Percentiles rank a stretch among this genome's conserved stretches.
phyloP scores from a whole-genome alignment of 1,140 invertebrate species.

The Lerema accius region DNA sequence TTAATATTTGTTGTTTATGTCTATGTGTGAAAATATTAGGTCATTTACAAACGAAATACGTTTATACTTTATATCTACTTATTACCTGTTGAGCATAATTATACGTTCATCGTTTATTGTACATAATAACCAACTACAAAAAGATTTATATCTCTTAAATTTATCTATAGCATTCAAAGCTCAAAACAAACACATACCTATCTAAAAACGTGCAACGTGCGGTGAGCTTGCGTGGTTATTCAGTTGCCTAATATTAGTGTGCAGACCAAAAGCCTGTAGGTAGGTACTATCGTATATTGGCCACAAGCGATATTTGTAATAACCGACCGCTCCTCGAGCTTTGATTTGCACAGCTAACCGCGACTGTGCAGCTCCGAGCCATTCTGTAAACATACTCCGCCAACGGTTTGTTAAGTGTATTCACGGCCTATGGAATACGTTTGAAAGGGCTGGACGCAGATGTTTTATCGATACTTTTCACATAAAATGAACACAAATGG shows the following conservation, averaged over 20 bases:
- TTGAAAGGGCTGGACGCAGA: conserved; percentile 23
- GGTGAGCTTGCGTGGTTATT: neutral
- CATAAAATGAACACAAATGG: conserved; percentile 34
- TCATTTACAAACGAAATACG: neutral
- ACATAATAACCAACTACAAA: too few species aligned
- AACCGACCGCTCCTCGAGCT: neutral
- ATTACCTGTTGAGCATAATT: too few species aligned
- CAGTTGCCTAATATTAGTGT: neutral
- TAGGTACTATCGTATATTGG: too few species aligned
- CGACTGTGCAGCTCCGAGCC: neutral
- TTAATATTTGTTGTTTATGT: conserved; percentile 18
- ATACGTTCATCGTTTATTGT: too few species aligned
- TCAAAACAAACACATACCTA: too few species aligned
- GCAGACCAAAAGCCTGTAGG: neutral
- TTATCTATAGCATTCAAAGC: too few species aligned
- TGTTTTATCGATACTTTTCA: conserved; percentile 32
- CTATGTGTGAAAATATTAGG: conserved; percentile 13
- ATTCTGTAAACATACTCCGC: neutral
- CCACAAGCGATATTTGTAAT: neutral
- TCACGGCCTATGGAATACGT: conserved; percentile 15
- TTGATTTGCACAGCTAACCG: neutral
- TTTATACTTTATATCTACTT: too few species aligned
- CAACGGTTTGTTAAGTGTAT: conserved; percentile 9
- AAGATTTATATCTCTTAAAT: too few species aligned
- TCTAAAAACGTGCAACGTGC: too few species aligned